phyloP scores from a whole-genome alignment of 1,140 invertebrate species.

The Platyura marginata region DNA sequence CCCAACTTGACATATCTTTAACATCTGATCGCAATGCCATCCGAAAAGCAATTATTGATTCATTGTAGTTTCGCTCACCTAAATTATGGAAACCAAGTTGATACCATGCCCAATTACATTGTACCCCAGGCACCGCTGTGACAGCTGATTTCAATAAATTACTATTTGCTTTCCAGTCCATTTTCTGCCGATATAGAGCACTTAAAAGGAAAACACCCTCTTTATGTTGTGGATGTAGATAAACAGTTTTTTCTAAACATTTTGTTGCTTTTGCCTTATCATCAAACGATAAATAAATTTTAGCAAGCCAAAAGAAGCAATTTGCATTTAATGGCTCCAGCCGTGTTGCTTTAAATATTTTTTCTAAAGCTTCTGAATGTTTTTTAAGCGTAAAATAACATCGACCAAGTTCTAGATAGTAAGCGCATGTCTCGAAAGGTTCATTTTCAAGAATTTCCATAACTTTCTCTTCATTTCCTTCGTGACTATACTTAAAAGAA shows the following conservation, averaged over 20 bases:
- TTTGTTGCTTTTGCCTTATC: conserved; percentile 49
- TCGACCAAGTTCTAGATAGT: neutral
- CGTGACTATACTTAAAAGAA: neutral
- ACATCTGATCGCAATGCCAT: conserved; percentile 55
- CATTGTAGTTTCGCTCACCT: conserved; percentile 42
- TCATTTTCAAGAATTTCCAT: neutral
- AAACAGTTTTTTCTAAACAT: conserved; percentile 68
- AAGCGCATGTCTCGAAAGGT: neutral
- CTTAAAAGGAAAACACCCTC: conserved; percentile 53
- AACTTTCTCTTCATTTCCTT: neutral
- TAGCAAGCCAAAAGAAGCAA: conserved; percentile 57
- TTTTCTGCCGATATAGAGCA: conserved; percentile 46
- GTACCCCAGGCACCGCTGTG: conserved; percentile 25
- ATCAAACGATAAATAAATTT: conserved; percentile 42
- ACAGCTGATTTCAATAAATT: conserved; percentile 42
- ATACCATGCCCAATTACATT: conserved; percentile 61
- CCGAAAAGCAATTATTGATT: conserved; percentile 57
- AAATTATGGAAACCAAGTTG: conserved; percentile 60
- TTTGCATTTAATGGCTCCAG: conserved; percentile 48
- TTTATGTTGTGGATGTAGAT: conserved; percentile 44
- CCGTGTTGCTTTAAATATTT: conserved; percentile 55
- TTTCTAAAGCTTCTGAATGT: conserved; percentile 37
- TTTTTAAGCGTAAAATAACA: conserved; percentile 25
- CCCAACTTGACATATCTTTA: conserved; percentile 54
- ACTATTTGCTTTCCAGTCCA: conserved; percentile 48